Percentiles rank a stretch among this genome's conserved stretches.
Conservation (phyloP, 1,140 invertebrate species). For the Brachionus asplanchnoidis region DNA sequence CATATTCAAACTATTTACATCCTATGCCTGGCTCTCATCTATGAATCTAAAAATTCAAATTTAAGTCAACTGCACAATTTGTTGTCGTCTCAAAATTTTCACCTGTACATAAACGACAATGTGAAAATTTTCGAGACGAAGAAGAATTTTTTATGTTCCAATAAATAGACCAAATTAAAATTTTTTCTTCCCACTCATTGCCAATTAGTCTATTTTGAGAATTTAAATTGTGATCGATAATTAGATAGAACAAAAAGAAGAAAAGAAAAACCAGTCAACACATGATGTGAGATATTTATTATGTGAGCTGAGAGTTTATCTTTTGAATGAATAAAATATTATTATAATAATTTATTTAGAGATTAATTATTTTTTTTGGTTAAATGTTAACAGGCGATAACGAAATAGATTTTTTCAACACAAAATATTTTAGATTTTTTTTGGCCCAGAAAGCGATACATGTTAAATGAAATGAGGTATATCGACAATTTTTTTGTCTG, state of each 20-base stretch:
- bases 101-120: neutral
- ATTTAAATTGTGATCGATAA: neutral
- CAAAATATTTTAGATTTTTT: neutral
- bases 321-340: neutral
- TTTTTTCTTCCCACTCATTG: no score
- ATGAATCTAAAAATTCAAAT: neutral
- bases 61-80: neutral
- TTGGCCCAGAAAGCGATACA: neutral
- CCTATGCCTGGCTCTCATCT: neutral
- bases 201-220: no score
- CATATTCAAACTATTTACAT: slow-evolving; percentile 10
- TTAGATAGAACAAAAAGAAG: neutral
- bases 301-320: neutral
- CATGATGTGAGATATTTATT: neutral
- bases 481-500: neutral
- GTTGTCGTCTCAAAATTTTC: neutral
- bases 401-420: neutral
- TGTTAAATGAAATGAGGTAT: neutral
- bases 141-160: neutral
- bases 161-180: no score
- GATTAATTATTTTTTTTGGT: neutral
- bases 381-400: neutral
- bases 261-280: neutral
- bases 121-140: neutral
- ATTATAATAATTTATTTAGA: neutral